These are phyloP conservation scores for Chironomus riparius DNA, from an alignment of 2,888 invertebrate species.

Conservation along the genomic window DNA sequence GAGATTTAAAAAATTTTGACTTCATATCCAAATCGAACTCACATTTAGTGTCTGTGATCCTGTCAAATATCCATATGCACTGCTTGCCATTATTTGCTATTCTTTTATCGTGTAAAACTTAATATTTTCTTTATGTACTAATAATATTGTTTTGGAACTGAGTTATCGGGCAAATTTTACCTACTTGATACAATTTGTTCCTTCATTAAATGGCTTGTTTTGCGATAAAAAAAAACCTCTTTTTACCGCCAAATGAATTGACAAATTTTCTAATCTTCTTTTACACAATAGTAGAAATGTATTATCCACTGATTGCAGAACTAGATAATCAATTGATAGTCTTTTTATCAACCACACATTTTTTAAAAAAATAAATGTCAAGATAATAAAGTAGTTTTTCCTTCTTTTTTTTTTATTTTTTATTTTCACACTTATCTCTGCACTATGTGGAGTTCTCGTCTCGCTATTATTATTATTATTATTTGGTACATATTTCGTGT, in stretches of 20 bases:
- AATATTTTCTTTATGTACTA: neutral
- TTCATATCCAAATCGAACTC: neutral
- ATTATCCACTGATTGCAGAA: neutral
- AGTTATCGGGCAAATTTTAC: neutral
- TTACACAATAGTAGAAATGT: too few relatives aligned
- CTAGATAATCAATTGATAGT: too few relatives aligned
- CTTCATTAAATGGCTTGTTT: neutral
- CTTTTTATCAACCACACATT: too few relatives aligned
- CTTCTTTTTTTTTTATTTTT: too few relatives aligned
- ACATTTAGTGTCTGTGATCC: constrained; percentile 16
- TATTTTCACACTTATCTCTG: too few relatives aligned
- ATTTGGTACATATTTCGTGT: too few relatives aligned
- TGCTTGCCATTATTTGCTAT: constrained; percentile 5
- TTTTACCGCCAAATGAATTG: neutral
- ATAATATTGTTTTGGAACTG: neutral
- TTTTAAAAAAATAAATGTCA: too few relatives aligned
- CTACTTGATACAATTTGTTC: neutral
- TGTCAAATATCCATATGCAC: constrained; percentile 16
- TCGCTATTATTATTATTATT: too few relatives aligned
- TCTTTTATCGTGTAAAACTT: neutral
- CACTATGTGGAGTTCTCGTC: too few relatives aligned
- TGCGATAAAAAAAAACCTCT: neutral
- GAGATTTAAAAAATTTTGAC: neutral
- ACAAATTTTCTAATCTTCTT: neutral
- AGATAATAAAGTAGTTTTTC: too few relatives aligned